phyloP scores from a whole-genome alignment of 2,888 invertebrate species.

The Therioaphis trifolii region DNA sequence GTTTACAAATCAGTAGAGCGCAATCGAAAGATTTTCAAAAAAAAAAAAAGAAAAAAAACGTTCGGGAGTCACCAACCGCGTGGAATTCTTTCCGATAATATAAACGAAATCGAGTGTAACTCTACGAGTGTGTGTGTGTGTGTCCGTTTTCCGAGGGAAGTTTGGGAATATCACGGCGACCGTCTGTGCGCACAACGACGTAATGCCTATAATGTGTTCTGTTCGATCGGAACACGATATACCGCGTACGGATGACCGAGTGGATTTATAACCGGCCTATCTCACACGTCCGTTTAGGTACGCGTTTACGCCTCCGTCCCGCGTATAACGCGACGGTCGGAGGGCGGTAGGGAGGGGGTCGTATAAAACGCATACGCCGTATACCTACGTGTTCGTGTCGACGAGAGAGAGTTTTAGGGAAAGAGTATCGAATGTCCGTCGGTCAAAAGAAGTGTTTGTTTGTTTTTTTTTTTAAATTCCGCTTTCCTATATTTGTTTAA shows the following conservation, averaged over 20 bases:
- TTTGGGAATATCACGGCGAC: not conserved
- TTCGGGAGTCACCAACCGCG: too few relatives aligned
- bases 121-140: not conserved
- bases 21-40: slow-evolving; percentile 21
- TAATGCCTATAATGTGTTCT: not conserved
- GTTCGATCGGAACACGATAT: slow-evolving; percentile 56
- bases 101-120: slow-evolving; percentile 5
- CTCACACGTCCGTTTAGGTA: slow-evolving; percentile 62
- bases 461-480: not conserved
- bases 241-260: slow-evolving; percentile 53
- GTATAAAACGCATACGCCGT: not conserved
- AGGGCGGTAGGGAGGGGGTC: not conserved
- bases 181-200: not conserved
- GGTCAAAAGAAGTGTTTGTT: slow-evolving; percentile 21
- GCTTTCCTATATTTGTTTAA: not conserved
- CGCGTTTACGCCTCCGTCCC: slow-evolving; percentile 60
- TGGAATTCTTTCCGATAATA: slow-evolving; percentile 5
- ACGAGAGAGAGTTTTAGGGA: not conserved
- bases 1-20: slow-evolving; percentile 28
- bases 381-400: not conserved
- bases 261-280: slow-evolving; percentile 55
- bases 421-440: slow-evolving; percentile 25
- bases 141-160: not conserved
- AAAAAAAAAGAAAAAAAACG: not conserved
- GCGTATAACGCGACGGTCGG: not conserved